Evolutionary conservation across 1,140 invertebrate species (phyloP).

Genomic region (Drusus annulatus): DNA sequence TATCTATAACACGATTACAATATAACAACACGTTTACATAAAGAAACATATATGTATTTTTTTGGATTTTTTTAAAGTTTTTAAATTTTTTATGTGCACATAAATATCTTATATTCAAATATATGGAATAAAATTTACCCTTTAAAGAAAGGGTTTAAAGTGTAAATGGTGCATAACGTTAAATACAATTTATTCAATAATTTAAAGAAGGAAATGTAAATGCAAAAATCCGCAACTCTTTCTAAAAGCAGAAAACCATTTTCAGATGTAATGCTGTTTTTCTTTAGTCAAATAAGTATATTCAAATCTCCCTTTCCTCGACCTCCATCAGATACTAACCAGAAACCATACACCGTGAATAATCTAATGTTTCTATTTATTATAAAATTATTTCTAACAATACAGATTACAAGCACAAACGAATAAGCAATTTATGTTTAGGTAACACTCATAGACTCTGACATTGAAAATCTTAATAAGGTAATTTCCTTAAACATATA

Average conservation of each 20-base stretch:
- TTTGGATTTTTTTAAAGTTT: conserved; percentile 42
- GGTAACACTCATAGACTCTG: conserved; percentile 45
- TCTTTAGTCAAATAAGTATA: too few relatives aligned
- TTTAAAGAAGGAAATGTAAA: conserved; percentile 50
- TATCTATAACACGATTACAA: conserved; percentile 54
- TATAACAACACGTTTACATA: conserved; percentile 54
- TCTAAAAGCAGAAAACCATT: conserved; percentile 28
- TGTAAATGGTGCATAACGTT: conserved; percentile 50
- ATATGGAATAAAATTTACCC: conserved; percentile 42
- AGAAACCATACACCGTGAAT: conserved; percentile 7
- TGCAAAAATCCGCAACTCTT: conserved; percentile 40
- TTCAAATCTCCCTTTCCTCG: too few relatives aligned
- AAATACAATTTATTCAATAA: conserved; percentile 50
- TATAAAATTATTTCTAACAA: conserved; percentile 39
- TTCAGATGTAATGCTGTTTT: not conserved
- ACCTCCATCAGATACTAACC: not conserved
- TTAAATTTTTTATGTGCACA: conserved; percentile 52
- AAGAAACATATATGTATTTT: conserved; percentile 54
- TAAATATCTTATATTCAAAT: conserved; percentile 54
- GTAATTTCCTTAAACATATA: conserved; percentile 49
- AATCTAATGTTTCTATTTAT: conserved; percentile 19
- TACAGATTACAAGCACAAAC: conserved; percentile 54
- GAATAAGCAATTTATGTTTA: conserved; percentile 43
- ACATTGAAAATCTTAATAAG: conserved; percentile 51
- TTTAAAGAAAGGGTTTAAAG: conserved; percentile 41